Base-by-base conservation (phyloP, 2,113 vertebrate genomes). In the Trochalopteron elliotii region DNA sequence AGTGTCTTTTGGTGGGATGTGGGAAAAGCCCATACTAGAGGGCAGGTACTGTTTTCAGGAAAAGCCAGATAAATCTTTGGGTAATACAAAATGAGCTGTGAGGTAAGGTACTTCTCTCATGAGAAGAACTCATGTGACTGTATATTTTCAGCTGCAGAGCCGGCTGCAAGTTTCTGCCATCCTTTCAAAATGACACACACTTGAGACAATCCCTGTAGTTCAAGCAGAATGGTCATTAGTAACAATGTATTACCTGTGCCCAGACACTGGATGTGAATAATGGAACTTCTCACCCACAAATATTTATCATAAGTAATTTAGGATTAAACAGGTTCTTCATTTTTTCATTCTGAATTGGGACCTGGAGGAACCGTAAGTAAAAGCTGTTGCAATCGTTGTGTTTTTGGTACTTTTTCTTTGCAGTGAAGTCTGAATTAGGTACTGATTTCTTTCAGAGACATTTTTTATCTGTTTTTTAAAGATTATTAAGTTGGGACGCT, bases 361-460 rank as follows among this genome's bases (percentile, higher is more conserved):
- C 14, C 39, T 39, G 24, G 30, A 90, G 12, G 9, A 75, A 11
- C 17, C 10, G 50, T 40, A 21, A 63, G 11, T 15, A 89, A 50
- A 59, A 75, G 10, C 15, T 74, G 8, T 33, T 80, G 7, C 3
- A 10, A 10, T 59, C 0, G 0, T 21, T n/a, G 2, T 56, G 5
- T 0, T 19, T 55, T 30, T 35, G 30, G 8, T 42, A 27, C 21
- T 27, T 23, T 44, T 55, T 24, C 7, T 70, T 83, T 39, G 5
- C 11, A 21, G 5, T 35, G 40, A 35, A 55, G 24, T 10, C 24
- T 83, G 42, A 23, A 44, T 68, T 39, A 83, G 24, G 23, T 67
- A 63, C 8, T 25, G 42, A 63, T 57, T 63, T 80, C 4, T 80
- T 76, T 63, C 37, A 52, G 39, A 71, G 23, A 37, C 3, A 13